phyloP scores from a whole-genome alignment of 1,140 invertebrate genomes.

The Holcopasites calliopsidis region DNA sequence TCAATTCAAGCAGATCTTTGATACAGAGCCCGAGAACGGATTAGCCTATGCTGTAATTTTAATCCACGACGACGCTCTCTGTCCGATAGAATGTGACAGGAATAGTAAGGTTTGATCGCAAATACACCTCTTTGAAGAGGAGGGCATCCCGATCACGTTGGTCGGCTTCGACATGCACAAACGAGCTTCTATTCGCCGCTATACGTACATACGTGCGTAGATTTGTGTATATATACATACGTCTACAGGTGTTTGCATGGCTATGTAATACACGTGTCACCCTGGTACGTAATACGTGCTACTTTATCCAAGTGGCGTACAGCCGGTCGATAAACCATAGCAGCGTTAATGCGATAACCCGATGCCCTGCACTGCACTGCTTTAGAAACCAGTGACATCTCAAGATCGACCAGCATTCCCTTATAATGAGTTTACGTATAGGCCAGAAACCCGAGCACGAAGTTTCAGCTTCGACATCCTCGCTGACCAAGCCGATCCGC shows the following conservation, averaged over 20 bases:
- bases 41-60: constrained; percentile 24
- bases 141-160: background rate
- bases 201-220: background rate
- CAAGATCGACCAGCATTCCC: constrained; percentile 55
- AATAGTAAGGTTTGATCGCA: constrained; percentile 55
- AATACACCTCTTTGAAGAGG: constrained; percentile 54
- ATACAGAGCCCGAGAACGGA: constrained; percentile 5
- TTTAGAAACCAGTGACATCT: constrained; percentile 36
- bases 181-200: background rate
- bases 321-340: constrained; percentile 57
- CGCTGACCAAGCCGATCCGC: constrained; percentile 23
- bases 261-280: constrained; percentile 50
- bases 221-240: background rate
- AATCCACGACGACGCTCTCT: constrained; percentile 18
- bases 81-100: constrained; percentile 42
- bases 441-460: constrained; percentile 2
- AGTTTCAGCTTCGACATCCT: background rate
- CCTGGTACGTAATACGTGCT: constrained; percentile 51
- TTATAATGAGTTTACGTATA: constrained; percentile 59
- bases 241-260: background rate
- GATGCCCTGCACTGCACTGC: constrained; percentile 47
- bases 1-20: constrained; percentile 27
- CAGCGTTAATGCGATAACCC: constrained; percentile 64
- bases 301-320: constrained; percentile 52
- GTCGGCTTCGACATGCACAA: constrained; percentile 34